Percentiles rank a stretch among this genome's conserved stretches.
Evolutionary conservation across 35 echinoderm and acorn worm species (phyloP).

Genomic region (Holothuria glaberrima): DNA sequence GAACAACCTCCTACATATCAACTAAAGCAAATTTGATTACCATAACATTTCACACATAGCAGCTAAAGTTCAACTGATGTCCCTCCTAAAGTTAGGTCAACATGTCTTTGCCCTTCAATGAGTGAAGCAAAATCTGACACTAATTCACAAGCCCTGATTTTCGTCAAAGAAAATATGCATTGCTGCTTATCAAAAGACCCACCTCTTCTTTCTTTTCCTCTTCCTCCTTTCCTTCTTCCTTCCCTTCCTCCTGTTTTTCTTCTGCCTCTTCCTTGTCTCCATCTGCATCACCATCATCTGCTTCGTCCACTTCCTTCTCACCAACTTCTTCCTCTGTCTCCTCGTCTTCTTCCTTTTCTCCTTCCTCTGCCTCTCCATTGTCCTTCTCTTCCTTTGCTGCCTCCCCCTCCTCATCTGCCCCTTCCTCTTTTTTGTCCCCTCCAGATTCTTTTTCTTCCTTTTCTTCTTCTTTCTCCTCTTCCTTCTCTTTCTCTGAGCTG

Average conservation of each 20-base stretch:
- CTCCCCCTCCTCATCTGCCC: background rate
- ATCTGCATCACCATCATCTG: slow-evolving; percentile 19
- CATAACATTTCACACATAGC: no score
- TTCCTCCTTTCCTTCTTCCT: slow-evolving; percentile 46
- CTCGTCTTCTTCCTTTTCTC: slow-evolving; percentile 21
- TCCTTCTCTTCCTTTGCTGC: background rate
- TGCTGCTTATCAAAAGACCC: no score
- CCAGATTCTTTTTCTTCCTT: background rate
- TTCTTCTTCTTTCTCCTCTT: slow-evolving; percentile 19
- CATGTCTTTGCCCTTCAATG: no score
- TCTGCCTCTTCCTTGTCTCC: slow-evolving; percentile 51
- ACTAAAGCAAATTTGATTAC: no score
- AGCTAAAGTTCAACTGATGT: no score
- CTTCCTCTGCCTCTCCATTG: background rate
- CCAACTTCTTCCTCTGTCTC: background rate
- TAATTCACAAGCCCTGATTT: no score
- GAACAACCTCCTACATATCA: no score
- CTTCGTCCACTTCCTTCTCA: slow-evolving; percentile 6
- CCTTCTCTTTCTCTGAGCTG: background rate
- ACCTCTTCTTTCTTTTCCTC: background rate
- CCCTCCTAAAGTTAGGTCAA: no score
- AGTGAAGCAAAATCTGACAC: no score
- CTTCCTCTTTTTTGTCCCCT: background rate
- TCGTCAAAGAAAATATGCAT: no score
- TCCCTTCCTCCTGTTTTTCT: slow-evolving; percentile 14